A percentile compares a stretch with the other conserved stretches of the same genome.
phyloP scores from a whole-genome alignment of 2,888 invertebrate species.

The Dicycla oo region DNA sequence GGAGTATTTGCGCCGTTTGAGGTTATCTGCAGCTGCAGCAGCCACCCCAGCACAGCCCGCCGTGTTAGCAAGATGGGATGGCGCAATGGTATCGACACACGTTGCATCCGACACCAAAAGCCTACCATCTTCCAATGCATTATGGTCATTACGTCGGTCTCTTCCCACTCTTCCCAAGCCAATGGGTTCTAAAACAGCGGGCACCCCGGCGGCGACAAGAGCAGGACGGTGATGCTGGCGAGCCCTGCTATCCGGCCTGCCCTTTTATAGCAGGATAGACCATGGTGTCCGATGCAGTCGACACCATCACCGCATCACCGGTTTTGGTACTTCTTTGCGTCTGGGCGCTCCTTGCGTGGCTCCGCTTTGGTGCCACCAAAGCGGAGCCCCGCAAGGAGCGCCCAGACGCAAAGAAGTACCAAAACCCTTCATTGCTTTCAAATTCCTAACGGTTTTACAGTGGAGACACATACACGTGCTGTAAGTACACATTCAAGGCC shows the following conservation, averaged over 20 bases:
- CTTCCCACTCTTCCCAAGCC: background rate
- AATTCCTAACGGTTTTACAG: background rate
- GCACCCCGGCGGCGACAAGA: background rate
- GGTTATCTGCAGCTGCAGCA: background rate
- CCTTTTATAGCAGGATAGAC: background rate
- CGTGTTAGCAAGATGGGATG: too few species aligned
- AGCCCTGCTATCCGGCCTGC: background rate
- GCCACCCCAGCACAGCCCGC: too few species aligned
- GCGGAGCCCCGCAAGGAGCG: background rate
- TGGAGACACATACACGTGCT: background rate
- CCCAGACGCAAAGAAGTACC: background rate
- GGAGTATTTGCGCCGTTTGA: background rate
- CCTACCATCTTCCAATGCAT: background rate
- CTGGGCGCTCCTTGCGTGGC: too few species aligned
- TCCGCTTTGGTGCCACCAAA: too few species aligned
- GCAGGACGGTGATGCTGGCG: background rate
- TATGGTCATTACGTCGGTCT: background rate
- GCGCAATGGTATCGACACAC: too few species aligned
- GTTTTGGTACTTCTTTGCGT: too few species aligned
- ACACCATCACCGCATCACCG: background rate
- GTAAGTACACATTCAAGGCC: conserved; percentile 2
- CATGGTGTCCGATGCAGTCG: background rate
- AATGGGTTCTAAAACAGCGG: background rate
- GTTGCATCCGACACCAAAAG: too few species aligned
- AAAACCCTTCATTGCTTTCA: background rate